phyloP scores from a whole-genome alignment of 2,888 invertebrate genomes.

The Ectropis crepuscularia region DNA sequence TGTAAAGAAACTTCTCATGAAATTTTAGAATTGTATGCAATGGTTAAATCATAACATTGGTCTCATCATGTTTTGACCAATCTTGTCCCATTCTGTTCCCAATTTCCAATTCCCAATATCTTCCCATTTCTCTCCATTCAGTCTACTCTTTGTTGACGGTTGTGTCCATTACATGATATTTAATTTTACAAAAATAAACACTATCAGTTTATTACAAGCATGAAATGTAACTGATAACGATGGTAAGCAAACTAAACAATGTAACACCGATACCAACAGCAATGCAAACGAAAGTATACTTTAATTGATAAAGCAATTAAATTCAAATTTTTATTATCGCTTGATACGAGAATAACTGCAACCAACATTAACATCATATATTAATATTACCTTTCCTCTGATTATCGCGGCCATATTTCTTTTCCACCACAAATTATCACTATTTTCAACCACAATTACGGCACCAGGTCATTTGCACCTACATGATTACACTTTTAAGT shows the following conservation, averaged over 20 bases:
- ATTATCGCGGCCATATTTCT: constrained; percentile 48
- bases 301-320: neutral
- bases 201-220: neutral
- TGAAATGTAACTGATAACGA: neutral
- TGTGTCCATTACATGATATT: neutral
- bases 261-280: constrained; percentile 3
- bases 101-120: no score
- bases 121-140: no score
- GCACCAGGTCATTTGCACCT: constrained; percentile 15
- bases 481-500: constrained; percentile 8
- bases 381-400: constrained; percentile 49
- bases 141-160: no score
- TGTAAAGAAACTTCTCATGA: no score
- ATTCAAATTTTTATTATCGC: neutral
- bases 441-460: constrained; percentile 21
- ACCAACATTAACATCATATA: constrained; percentile 7
- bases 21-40: no score
- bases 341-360: neutral
- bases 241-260: neutral
- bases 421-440: constrained; percentile 15
- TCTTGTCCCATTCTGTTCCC: no score
- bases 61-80: no score
- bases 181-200: neutral
- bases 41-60: no score
- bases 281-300: constrained; percentile 1